Evolutionary conservation across 2,113 vertebrate genomes (phyloP), one percentile per base, ranked within the genome.

Genomic region (Anthoscopus minutus): DNA sequence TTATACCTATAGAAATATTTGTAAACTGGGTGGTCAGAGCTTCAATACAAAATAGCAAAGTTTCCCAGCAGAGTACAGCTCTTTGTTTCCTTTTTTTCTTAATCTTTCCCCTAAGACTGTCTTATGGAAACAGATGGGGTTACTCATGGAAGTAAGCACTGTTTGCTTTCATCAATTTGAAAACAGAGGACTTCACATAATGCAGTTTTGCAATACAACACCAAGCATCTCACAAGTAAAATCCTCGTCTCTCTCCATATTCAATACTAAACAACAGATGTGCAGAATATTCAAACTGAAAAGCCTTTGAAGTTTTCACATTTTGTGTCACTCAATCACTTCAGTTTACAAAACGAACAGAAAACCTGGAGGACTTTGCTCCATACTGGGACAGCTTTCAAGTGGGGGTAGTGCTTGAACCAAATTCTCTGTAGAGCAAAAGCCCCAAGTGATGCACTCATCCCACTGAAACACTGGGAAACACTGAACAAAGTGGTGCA

Each of bases 201-300:
- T 37, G 69, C 50, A 83, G 72, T 90, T 95, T 78, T 92, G 92
- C 91, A 94, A 95, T 60, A 92, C 44, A 86, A 74, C 88, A 93
- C 89, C 69, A 67, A 92, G 71, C 40, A 88, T 81, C 88, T 89
- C 86, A 51, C 54, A 81, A 78, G 88, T 47, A 60, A 95, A 93
- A 88, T 70, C 60, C 57, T 70, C 27, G 28, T 28, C 45, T 48
- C 30, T 84, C 84, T 95, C 53, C 69, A 51, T 57, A 78, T 71
- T 74, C 83, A 76, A 12, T 27, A 53, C 61, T 91, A 89, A 86
- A 91, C 58, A 93, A 90, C 92, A 96, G 92, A 88, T 93, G 94
- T 79, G 86, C 48, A 84, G 77, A 92, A 93, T 76, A 81, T 76
- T 89, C 92, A 92, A 69, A 81, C 40, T 21, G 37, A 70, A 64